phyloP scores from a whole-genome alignment of 37 sponge, comb jelly and placozoan species.

The Petrosia ficiformis region DNA sequence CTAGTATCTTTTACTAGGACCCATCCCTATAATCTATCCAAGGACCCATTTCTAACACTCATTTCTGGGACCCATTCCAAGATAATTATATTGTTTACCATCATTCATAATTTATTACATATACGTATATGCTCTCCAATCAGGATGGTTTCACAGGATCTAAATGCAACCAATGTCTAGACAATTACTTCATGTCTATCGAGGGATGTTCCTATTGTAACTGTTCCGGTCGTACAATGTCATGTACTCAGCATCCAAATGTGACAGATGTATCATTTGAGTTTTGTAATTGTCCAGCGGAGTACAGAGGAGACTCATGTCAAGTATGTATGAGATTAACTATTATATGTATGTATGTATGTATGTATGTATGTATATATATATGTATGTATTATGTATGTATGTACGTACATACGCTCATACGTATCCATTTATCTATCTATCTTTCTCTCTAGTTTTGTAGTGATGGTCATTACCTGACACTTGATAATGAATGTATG shows the following conservation, averaged over 20 bases:
- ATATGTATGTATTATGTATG: too few relatives aligned
- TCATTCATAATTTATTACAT: background rate
- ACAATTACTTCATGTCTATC: constrained; percentile 10
- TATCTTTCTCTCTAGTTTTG: constrained; percentile 1
- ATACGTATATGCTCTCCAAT: background rate
- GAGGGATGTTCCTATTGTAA: constrained; percentile 22
- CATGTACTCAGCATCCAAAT: constrained; percentile 6
- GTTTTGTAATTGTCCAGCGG: constrained; percentile 41
- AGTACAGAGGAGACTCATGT: constrained; percentile 43
- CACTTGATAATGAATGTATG: constrained; percentile 15
- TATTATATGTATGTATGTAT: too few relatives aligned
- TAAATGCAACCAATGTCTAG: constrained; percentile 24
- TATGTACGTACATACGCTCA: too few relatives aligned
- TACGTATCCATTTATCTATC: too few relatives aligned
- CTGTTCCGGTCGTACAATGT: constrained; percentile 22
- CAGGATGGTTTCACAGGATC: constrained; percentile 18
- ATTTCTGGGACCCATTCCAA: too few relatives aligned
- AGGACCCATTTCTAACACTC: too few relatives aligned
- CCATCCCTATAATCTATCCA: too few relatives aligned
- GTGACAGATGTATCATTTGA: constrained; percentile 11
- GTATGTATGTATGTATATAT: too few relatives aligned
- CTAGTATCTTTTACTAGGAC: too few relatives aligned
- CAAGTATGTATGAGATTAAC: constrained; percentile 10
- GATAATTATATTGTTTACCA: too few relatives aligned
- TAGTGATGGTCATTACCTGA: background rate